Percentiles rank a stretch among this genome's conserved stretches.
Conservation (phyloP, 1,140 invertebrate genomes). For the Drosophila trapezifrons region DNA sequence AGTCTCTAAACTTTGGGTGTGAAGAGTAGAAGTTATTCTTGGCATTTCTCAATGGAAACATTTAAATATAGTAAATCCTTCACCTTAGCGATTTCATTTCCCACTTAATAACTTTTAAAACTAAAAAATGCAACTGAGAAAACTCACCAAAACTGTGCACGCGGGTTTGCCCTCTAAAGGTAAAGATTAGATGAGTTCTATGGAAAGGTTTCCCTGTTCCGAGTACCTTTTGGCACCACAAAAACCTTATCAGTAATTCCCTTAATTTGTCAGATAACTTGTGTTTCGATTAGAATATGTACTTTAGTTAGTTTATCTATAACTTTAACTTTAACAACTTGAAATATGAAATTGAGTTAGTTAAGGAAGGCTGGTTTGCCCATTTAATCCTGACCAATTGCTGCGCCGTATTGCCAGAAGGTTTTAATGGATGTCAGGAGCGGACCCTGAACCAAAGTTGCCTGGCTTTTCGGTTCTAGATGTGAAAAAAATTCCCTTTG, state of each 20-base stretch:
- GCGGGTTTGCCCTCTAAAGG: conserved; percentile 12
- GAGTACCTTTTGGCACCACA: conserved; percentile 18
- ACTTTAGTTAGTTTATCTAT: not conserved
- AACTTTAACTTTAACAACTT: conserved; percentile 51
- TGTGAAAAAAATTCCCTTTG: conserved; percentile 33
- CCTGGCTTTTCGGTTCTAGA: conserved; percentile 38
- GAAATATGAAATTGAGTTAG: conserved; percentile 76
- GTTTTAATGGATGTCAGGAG: conserved; percentile 49
- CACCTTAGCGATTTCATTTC: conserved; percentile 40
- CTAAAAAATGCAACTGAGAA: not conserved
- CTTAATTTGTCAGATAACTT: conserved; percentile 81
- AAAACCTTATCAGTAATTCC: conserved; percentile 59
- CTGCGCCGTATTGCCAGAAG: conserved; percentile 50
- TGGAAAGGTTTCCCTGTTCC: conserved; percentile 21
- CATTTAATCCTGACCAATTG: conserved; percentile 27
- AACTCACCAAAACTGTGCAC: conserved; percentile 37
- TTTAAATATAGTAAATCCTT: not conserved
- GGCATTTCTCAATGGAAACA: not conserved
- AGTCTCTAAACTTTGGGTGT: conserved; percentile 22
- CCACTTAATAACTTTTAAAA: not conserved
- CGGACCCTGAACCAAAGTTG: conserved; percentile 31
- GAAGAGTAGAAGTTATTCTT: not conserved
- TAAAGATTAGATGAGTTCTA: conserved; percentile 6
- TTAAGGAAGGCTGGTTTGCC: conserved; percentile 65
- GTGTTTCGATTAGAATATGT: conserved; percentile 36